A percentile compares a stretch with the other conserved stretches of the same genome.
These are phyloP conservation scores for Drosophila falleni DNA, from an alignment of 2,888 invertebrate genomes.

Conservation along the genomic window DNA sequence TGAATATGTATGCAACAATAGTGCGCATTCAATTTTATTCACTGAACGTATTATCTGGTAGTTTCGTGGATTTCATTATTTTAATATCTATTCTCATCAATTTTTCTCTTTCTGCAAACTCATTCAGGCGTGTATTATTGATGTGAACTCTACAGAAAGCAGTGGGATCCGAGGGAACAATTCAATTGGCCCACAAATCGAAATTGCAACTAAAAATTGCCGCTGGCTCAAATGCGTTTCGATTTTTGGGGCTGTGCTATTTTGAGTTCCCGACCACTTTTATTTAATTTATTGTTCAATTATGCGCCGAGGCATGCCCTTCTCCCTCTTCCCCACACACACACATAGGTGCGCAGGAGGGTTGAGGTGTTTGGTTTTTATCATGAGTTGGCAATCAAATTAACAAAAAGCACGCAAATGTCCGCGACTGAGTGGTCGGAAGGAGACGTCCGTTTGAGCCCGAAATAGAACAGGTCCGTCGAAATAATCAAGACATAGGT, in stretches of 20 bases:
- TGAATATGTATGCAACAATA: neutral
- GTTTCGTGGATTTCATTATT: neutral
- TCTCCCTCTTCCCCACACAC: conserved; percentile 1
- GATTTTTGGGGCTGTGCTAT: conserved; percentile 5
- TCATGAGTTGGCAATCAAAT: conserved; percentile 70
- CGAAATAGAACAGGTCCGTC: conserved; percentile 8
- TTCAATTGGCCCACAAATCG: conserved; percentile 56
- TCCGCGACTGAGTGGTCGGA: conserved; percentile 61
- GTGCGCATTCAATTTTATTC: neutral
- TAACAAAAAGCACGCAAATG: conserved; percentile 78
- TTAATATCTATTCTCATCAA: neutral
- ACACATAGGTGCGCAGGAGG: neutral
- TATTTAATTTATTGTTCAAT: conserved; percentile 77
- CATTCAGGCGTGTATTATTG: conserved; percentile 47
- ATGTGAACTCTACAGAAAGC: conserved; percentile 37
- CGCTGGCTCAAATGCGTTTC: conserved; percentile 45
- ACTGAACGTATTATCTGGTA: conserved; percentile 1
- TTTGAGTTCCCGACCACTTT: conserved; percentile 17
- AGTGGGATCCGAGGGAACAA: conserved; percentile 23
- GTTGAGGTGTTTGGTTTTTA: conserved; percentile 65
- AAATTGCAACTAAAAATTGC: conserved; percentile 40
- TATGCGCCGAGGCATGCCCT: conserved; percentile 64
- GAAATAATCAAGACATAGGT: conserved; percentile 13
- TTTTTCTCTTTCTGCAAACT: neutral
- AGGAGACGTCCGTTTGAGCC: neutral